Percentiles rank a stretch among this genome's conserved stretches.
Conservation (phyloP, 30 jellyfish, hydroid and myxozoan genomes). For the Aurelia sp. region DNA sequence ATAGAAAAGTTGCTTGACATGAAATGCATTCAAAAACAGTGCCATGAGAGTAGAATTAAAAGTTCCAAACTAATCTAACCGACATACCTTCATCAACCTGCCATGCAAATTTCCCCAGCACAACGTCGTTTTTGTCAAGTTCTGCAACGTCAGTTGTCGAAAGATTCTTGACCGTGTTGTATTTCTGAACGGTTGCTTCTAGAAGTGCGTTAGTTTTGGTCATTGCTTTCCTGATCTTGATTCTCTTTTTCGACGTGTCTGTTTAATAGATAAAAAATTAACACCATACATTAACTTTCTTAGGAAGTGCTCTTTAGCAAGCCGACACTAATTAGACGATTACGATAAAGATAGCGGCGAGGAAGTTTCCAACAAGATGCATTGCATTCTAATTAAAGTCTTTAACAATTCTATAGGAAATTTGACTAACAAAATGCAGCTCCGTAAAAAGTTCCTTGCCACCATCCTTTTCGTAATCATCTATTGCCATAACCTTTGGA, state of each 20-base stretch:
- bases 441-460: too few species aligned
- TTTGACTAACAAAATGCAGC: too few species aligned
- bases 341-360: too few species aligned
- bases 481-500: too few species aligned
- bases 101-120: not conserved
- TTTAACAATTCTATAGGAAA: too few species aligned
- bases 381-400: too few species aligned
- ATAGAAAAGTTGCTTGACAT: too few species aligned
- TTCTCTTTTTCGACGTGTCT: constrained; percentile 16
- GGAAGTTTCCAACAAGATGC: too few species aligned
- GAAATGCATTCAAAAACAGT: not conserved
- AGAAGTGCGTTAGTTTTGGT: not conserved
- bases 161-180: not conserved
- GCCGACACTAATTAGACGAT: too few species aligned
- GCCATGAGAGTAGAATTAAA: not conserved
- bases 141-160: constrained; percentile 6
- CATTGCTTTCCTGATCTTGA: constrained; percentile 9
- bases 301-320: too few species aligned
- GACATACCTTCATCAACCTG: not conserved
- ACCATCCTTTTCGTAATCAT: too few species aligned
- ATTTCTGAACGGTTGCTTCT: constrained; percentile 2
- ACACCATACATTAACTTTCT: not conserved
- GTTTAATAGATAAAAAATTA: not conserved
- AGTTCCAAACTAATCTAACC: not conserved
- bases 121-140: not conserved